Evolutionary conservation across 2,888 invertebrate genomes (phyloP), one percentile per base, ranked within the genome.

Genomic region (Oscheius sp.): DNA sequence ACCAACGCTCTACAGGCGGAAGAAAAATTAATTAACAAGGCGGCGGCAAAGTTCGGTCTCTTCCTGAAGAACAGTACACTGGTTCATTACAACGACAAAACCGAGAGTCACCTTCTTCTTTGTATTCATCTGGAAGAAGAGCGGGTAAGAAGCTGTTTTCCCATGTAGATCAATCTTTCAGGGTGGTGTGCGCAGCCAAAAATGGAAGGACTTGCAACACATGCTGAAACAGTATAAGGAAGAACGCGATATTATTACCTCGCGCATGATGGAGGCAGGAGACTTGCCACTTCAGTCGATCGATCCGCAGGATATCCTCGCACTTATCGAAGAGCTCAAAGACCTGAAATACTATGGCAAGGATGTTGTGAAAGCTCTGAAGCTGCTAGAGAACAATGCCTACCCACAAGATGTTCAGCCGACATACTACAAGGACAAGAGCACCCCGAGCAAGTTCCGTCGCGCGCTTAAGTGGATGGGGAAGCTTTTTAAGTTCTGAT

Each of bases 61-160:
- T 62, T 62, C n/a, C 42, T 62, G n/a, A 11, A 47, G 29, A 13
- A 35, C 42, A 62, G 37, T n/a, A 42, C 62, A 7, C 5, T 62
- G 11, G 37, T 29, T 47, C 62, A 35, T 2, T 42, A 7, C 42
- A 62, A 62, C 42, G 62, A 62, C 42, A 42, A 11, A 10, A 62
- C 62, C 2, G 62, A 62, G 29, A 42, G 4, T 29, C 37, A 62
- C 37, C 37, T 62, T 7, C 11, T 3, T 35, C 3, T 42, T 2
- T 62, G 37, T 13, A 62, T 62, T 2, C 37, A 37, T 10, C 33
- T 11, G 2, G 42, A n/a, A 2, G 42, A 62, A 35, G 37, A 29
- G 2, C 10, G 47, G 33, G 62, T 21, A 5, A 32, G 21, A 21
- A 21, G 21, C 21, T 21, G 21, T 58, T 4, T 11, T 21, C 42